These are phyloP conservation scores for Celastrina argiolus DNA, from an alignment of 2,888 invertebrate genomes.

Conservation along the genomic window DNA sequence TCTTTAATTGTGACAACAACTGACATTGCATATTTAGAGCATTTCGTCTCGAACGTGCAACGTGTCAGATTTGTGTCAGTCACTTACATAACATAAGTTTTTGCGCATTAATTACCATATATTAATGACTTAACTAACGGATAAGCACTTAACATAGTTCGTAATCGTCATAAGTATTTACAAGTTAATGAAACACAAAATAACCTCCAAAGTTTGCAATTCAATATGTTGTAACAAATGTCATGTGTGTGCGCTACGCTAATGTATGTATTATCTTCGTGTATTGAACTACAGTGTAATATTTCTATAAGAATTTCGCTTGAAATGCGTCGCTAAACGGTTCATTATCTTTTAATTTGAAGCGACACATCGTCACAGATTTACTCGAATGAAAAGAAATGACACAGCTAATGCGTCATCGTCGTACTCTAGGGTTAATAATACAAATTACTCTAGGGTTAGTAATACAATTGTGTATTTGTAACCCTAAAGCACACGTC, in stretches of 20 bases:
- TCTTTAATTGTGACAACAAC: constrained; percentile 6
- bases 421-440: no score
- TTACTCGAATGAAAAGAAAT: constrained; percentile 1
- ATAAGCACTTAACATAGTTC: not conserved
- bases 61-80: constrained; percentile 6
- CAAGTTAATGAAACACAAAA: not conserved
- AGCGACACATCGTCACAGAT: not conserved
- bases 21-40: not conserved
- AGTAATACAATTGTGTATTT: not conserved
- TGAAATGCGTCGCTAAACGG: not conserved
- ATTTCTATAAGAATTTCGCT: not conserved
- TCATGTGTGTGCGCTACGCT: no score
- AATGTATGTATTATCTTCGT: no score
- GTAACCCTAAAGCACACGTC: constrained; percentile 10
- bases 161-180: not conserved
- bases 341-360: not conserved
- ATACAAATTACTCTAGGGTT: not conserved
- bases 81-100: not conserved
- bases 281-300: no score
- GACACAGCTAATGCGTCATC: not conserved
- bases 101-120: not conserved
- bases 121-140: not conserved
- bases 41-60: not conserved
- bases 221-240: no score
- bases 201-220: not conserved